These are phyloP conservation scores for Apodemia mormo DNA, from an alignment of 2,888 invertebrate species.

Conservation along the genomic window DNA sequence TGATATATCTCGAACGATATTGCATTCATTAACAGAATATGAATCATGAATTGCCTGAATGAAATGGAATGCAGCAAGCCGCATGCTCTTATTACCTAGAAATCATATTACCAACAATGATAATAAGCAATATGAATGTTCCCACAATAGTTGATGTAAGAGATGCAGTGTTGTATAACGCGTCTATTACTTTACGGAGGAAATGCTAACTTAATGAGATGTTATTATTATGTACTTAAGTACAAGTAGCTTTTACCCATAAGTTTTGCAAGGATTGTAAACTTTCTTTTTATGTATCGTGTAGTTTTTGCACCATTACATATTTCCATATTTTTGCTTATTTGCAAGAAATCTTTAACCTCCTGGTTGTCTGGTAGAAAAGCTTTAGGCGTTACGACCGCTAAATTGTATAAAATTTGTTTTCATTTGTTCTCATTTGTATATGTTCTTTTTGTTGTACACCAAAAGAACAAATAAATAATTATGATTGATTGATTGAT, in stretches of 20 bases:
- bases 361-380: too few species aligned
- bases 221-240: not conserved
- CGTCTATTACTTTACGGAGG: conserved; percentile 36
- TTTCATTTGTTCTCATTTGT: too few species aligned
- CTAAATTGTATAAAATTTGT: too few species aligned
- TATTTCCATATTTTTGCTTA: too few species aligned
- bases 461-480: too few species aligned
- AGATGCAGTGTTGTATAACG: conserved; percentile 57
- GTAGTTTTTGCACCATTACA: too few species aligned
- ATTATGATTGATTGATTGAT: too few species aligned
- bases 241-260: not conserved
- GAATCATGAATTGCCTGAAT: conserved; percentile 32
- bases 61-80: conserved; percentile 27
- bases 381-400: too few species aligned
- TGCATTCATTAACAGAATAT: conserved; percentile 19
- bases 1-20: conserved; percentile 14
- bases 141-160: conserved; percentile 60
- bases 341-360: too few species aligned
- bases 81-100: conserved; percentile 50
- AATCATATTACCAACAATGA: conserved; percentile 39
- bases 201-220: not conserved
- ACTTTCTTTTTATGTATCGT: too few species aligned
- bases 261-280: too few species aligned
- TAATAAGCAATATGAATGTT: conserved; percentile 42
- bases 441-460: too few species aligned